Evolutionary conservation across 2,888 invertebrate genomes (phyloP), one percentile per base, ranked within the genome.

Genomic region (Thyatira batis): DNA sequence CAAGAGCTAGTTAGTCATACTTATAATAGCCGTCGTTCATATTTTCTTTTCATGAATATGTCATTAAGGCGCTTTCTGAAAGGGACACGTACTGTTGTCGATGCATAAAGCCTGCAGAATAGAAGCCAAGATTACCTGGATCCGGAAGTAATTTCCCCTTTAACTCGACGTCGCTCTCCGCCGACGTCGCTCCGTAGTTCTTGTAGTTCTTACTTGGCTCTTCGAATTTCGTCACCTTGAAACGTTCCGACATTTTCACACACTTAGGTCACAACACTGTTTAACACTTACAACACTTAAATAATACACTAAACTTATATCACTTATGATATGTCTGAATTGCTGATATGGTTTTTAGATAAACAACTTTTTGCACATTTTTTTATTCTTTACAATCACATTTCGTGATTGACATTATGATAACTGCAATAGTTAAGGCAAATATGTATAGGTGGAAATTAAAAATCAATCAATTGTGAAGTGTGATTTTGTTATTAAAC

Each of bases 181-280:
- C 92, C 13, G 91, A 92, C 48, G 93, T 93, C n/a, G 93, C 93
- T 53, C 93, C 94, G 74, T 94, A 93, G 77, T 93, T 93, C 80
- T 92, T 93, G 62, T 85, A 93, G 48, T 87, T 85, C 65, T 92
- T 92, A 57, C 91, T 84, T 33, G 92, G 90, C 67, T 93, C 93
- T 65, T 93, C 93, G 30, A 91, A 92, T 76, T 93, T 93, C 57
- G 93, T 93, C 81, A 94, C 93, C 80, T 93, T 93, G 76, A 94
- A 94, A 45, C 93, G 84, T 80, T 94, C 93, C 59, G 93, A 92
- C 94, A 94, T 94, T 71, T 85, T 90, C 72, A 73, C 73, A 54
- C 57, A 69, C 65, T 63, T 54, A 21, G 48, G 33, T 11, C 44
- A 44, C 20, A 17, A 28, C 27, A 44, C 43, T 27, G 25, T 23